Evolutionary conservation across 2,113 vertebrate species (phyloP), one percentile per base, ranked within the genome.

Genomic region (Smithornis capensis): DNA sequence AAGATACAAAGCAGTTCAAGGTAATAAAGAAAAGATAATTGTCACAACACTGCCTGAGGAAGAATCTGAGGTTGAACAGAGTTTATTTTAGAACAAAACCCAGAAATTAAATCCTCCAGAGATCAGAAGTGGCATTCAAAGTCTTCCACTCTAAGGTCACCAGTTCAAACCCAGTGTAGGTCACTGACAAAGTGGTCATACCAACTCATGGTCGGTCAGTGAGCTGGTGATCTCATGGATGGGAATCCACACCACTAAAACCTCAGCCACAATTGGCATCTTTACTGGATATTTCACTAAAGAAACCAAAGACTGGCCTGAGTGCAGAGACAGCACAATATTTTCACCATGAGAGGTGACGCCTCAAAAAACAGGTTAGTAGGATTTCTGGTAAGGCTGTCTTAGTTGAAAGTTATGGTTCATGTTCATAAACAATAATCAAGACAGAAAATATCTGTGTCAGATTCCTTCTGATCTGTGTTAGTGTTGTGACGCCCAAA

Each of bases 231-330:
- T 79, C 81, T 91, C 93, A 96, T 11, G 75, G 59, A 83, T 42
- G 86, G 75, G 84, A 96, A 94, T 77, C 63, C 63, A 89, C 63
- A 74, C 82, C 94, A 88, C 94, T 44, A 74, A 91, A 97, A 89
- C 89, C 94, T 79, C 87, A 76, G 59, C 74, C 93, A 90, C 84
- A 95, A 70, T 42, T 95, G 93, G 94, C 63, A 88, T 16, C 67
- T 88, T 79, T 47, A 50, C 52, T n/a, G 35, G 50, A 38, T 62
- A 50, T 55, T 92, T 83, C 67, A 80, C 55, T 57, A 38, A 78
- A 73, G 33, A 92, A 94, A 70, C 38, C 63, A 74, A 73, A 55
- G 52, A 33, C 44, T 40, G 65, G 79, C 9, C 28, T 62, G 67
- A 79, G 27, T 3, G 2, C 29, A 88, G 93, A 91, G 38, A 62